Evolutionary conservation across 2,797 vertebrate species (phyloP), one percentile per base, ranked within the genome.

Genomic region (Lutjanus argentimaculatus): DNA sequence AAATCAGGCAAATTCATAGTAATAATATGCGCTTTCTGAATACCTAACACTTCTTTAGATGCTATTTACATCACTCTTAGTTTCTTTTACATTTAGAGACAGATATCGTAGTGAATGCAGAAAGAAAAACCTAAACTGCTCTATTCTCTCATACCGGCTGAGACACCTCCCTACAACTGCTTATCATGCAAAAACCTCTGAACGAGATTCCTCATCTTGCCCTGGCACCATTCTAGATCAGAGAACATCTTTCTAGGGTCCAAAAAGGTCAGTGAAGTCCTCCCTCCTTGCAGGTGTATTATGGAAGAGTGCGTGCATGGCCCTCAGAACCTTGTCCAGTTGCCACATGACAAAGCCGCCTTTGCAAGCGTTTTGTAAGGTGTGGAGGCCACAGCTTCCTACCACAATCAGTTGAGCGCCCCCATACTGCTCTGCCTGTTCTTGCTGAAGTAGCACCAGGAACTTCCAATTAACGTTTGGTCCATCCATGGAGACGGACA

Each of bases 351-450:
- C 5, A 12, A 46, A 46, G 45, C 45, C 3, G 12, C 17, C 51
- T 11, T 53, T 53, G 51, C 51, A 53, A 53, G 51, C 51, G 10
- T 82, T 89, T 56, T 85, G 83, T 10, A 80, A 73, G 46, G 72
- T 63, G 53, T 80, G 68, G 36, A 79, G 69, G 4, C 76, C 68
- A 74, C 72, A 85, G 64, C 65, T 88, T 53, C 79, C 79, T 12
- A 84, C 72, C 19, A 19, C 51, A 4, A 21, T 52, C 51, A n/a
- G 17, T 52, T 9, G 8, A 52, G 51, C 51, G 49, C 75, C 62
- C 17, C 78, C 57, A 84, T 66, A 79, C 11, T 22, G 13, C 53
- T 87, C 79, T 64, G 73, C 19, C 51, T 52, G 19, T 52, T 52
- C 19, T 52, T 52, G 51, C 51, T 52, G 17, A 19, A 12, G 19